Conservation (phyloP, 2,797 vertebrate genomes). For the Morus bassanus region DNA sequence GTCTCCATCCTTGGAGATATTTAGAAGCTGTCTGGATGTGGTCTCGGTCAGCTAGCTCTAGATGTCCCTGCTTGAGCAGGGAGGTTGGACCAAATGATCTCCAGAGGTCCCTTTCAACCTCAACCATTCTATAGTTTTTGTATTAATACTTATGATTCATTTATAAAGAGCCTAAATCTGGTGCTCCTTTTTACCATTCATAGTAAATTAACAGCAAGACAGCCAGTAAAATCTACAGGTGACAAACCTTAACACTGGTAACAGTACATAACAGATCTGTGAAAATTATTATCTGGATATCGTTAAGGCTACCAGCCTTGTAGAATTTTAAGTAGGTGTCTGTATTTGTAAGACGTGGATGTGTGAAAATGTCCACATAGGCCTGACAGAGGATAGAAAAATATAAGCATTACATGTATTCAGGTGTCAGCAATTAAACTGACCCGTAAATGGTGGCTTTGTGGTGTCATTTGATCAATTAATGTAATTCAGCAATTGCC, state of each 20-base stretch:
- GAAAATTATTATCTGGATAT: not conserved
- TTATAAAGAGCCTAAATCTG: not conserved
- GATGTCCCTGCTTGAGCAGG: not conserved
- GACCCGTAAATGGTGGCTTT: not conserved
- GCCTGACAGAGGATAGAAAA: not conserved
- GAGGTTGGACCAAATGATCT: not conserved
- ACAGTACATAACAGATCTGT: not conserved
- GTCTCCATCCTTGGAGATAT: not conserved
- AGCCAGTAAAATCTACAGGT: not conserved
- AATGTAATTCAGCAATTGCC: not conserved
- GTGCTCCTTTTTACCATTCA: not conserved
- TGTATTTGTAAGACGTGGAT: not conserved
- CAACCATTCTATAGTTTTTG: not conserved
- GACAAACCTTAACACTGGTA: not conserved
- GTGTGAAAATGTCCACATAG: not conserved
- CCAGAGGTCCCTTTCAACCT: not conserved
- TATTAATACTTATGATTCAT: not conserved
- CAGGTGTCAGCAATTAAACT: not conserved
- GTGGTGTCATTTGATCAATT: not conserved
- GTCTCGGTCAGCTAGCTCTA: not conserved
- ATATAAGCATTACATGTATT: not conserved
- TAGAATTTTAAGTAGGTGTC: not conserved
- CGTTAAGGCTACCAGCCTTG: not conserved
- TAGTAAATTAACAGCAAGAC: not conserved
- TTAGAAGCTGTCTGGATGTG: not conserved